Percentiles rank a stretch among this genome's conserved stretches.
These are phyloP conservation scores for Acanthornis magna DNA, from an alignment of 2,797 vertebrate genomes.

Conservation along the genomic window DNA sequence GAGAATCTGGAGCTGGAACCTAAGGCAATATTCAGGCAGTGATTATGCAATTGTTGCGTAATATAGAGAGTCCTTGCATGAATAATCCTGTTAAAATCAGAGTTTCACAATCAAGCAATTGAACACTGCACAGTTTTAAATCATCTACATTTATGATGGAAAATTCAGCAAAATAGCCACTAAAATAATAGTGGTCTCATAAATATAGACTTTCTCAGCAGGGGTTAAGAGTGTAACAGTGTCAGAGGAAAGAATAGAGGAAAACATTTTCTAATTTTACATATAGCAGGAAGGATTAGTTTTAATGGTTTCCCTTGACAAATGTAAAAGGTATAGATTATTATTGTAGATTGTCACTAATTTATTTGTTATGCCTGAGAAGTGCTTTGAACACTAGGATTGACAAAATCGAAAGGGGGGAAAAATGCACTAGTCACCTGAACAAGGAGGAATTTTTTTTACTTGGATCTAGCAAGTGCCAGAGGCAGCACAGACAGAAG, in stretches of 20 bases:
- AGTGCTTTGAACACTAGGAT: not conserved
- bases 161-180: not conserved
- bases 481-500: not conserved
- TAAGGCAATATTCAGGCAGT: not conserved
- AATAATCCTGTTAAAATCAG: constrained; percentile 30
- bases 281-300: not conserved
- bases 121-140: not conserved
- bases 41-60: constrained; percentile 45
- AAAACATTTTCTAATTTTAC: not conserved
- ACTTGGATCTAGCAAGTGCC: not conserved
- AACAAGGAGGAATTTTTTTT: not conserved
- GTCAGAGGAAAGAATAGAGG: not conserved
- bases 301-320: not conserved
- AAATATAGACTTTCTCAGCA: not conserved
- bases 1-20: constrained; percentile 25
- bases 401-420: not conserved
- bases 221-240: not conserved
- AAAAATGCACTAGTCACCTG: not conserved
- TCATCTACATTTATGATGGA: not conserved
- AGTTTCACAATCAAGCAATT: constrained; percentile 10
- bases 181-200: not conserved
- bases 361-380: not conserved
- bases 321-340: not conserved
- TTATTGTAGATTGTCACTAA: not conserved
- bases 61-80: not conserved